These are phyloP conservation scores for Eurystomus glaucurus DNA, from an alignment of 2,797 vertebrate genomes.

Conservation along the genomic window DNA sequence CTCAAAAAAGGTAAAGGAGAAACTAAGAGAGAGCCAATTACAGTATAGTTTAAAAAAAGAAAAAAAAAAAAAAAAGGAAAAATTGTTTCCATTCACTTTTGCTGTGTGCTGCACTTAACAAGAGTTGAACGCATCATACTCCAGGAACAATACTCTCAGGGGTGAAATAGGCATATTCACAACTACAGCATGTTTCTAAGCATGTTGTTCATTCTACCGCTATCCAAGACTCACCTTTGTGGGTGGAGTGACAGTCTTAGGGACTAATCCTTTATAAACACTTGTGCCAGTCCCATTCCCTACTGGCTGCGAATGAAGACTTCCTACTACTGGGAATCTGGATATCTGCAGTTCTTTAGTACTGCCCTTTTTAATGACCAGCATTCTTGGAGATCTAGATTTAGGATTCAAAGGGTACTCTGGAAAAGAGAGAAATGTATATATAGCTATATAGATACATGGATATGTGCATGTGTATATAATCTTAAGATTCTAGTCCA, in stretches of 20 bases:
- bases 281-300: conserved; percentile 80
- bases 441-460: background rate
- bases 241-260: conserved; percentile 79
- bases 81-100: background rate
- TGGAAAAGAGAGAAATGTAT: background rate
- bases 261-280: conserved; percentile 82
- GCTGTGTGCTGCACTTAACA: background rate
- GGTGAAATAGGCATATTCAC: background rate
- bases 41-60: background rate
- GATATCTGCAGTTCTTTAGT: conserved; percentile 84
- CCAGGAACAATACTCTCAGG: background rate
- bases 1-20: background rate
- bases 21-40: background rate
- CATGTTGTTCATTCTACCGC: background rate
- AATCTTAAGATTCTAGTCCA: background rate
- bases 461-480: accelerated
- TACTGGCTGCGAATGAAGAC: conserved; percentile 73
- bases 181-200: background rate
- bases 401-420: conserved; percentile 87
- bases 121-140: background rate
- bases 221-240: conserved; percentile 80
- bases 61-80: background rate
- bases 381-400: conserved; percentile 85
- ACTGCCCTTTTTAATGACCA: conserved; percentile 86
- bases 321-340: conserved; percentile 80